Percentiles rank a stretch among this genome's conserved stretches.
Evolutionary conservation across 1,140 invertebrate species (phyloP).

Genomic region (Cardiocondyla obscurior): DNA sequence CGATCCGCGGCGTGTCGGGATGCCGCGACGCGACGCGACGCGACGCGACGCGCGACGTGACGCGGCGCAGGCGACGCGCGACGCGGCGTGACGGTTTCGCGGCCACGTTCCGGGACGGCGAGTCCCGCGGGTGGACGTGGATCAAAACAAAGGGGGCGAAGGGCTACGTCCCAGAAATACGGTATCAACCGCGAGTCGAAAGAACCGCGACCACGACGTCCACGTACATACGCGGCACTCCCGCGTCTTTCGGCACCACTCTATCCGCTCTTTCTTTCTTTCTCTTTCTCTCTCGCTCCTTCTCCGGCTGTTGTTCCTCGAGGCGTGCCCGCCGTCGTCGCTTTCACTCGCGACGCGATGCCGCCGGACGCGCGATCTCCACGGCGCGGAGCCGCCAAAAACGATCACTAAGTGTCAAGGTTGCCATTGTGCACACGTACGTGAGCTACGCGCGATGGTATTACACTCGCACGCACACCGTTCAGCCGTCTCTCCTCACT

Average conservation of each 20-base stretch:
- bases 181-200: neutral
- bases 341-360: slow-evolving; percentile 66
- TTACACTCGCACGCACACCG: slow-evolving; percentile 50
- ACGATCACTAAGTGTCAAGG: slow-evolving; percentile 81
- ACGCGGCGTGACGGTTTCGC: neutral
- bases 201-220: too few species aligned
- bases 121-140: neutral
- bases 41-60: too few species aligned
- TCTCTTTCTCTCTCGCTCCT: too few species aligned
- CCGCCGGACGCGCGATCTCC: slow-evolving; percentile 48
- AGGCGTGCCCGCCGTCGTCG: slow-evolving; percentile 35
- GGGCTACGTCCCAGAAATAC: neutral
- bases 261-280: neutral
- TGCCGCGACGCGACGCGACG: slow-evolving; percentile 7
- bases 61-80: neutral
- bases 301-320: neutral
- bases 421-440: slow-evolving; percentile 79
- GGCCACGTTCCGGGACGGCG: neutral
- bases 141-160: slow-evolving; percentile 13
- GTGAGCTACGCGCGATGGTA: slow-evolving; percentile 28
- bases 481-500: neutral
- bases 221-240: slow-evolving; percentile 34
- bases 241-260: slow-evolving; percentile 29
- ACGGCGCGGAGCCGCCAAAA: slow-evolving; percentile 71
- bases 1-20: neutral